Conservation (phyloP, 2,113 vertebrate species). For the Microcebus lehilahytsara region DNA sequence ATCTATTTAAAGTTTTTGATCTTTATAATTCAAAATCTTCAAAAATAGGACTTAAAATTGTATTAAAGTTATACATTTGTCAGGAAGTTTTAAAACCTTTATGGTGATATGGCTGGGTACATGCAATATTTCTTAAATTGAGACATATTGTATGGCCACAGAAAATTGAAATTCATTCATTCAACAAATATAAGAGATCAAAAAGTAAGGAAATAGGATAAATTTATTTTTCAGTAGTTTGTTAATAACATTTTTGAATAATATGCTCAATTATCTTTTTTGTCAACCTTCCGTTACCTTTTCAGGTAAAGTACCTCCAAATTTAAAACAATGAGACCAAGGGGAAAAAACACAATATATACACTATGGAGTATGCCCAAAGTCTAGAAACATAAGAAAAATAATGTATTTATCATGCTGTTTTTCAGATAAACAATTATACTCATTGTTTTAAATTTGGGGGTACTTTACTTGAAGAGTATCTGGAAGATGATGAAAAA, state of each 20-base stretch:
- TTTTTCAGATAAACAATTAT: constrained; percentile 17
- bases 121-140: background rate
- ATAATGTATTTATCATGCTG: background rate
- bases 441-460: background rate
- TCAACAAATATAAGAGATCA: background rate
- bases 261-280: background rate
- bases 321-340: constrained; percentile 14
- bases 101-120: background rate
- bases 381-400: too few relatives aligned
- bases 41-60: background rate
- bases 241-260: background rate
- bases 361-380: too few relatives aligned
- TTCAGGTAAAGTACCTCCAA: background rate
- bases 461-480: background rate
- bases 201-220: background rate
- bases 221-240: constrained; percentile 5
- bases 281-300: background rate
- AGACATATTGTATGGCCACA: background rate
- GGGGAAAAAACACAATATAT: too few relatives aligned
- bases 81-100: constrained; percentile 5
- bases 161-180: constrained; percentile 3
- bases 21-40: background rate
- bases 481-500: background rate
- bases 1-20: background rate
- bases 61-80: constrained; percentile 1